Base-by-base conservation (phyloP, 2,113 vertebrate species). In the Tachycineta bicolor region DNA sequence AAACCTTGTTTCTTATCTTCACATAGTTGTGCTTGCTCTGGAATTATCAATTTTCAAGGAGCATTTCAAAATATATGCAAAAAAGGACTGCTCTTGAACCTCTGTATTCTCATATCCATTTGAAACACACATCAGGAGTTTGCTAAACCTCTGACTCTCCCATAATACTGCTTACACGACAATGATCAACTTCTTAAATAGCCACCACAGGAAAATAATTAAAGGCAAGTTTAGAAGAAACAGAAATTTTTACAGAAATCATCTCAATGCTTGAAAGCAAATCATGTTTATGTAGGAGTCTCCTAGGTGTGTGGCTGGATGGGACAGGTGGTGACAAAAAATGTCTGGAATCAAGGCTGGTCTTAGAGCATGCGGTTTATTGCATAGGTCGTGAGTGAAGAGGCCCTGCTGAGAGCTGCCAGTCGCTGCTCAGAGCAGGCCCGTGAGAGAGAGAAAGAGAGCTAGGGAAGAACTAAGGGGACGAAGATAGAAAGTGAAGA, bases 1-100 rank as follows among this genome's bases (percentile, higher is more conserved):
- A 83, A 89, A 83, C 56, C 88, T 86, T 64, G 17, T 77, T 93
- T 88, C 90, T 96, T 95, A 93, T 86, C 90, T 94, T 93, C 83
- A 87, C 28, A 82, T 12, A 81, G 56, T 58, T 37, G 16, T 71
- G 28, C 74, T 86, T 93, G 56, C 76, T 90, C 44, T 64, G 60
- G 21, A 88, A 87, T 53, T 62, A 83, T 60, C 56, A 43, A 19
- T 87, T 96, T 95, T 83, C 76, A 90, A 90, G 76, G 28, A 93
- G 20, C 25, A 56, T 90, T 94, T 92, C 33, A 90, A 94, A 96
- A 84, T 46, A 12, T 22, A 89, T 75, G 60, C 52, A 74, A 63
- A 92, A 80, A 74, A 68, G 14, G 22, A 8, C 43, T 78, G 41
- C 20, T 90, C n/a, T 82, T 92, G 49, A 92, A 89, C n/a, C 41